Base-by-base conservation (phyloP, 35 echinoderm and acorn worm species). In the Stichopus chloronotus region DNA sequence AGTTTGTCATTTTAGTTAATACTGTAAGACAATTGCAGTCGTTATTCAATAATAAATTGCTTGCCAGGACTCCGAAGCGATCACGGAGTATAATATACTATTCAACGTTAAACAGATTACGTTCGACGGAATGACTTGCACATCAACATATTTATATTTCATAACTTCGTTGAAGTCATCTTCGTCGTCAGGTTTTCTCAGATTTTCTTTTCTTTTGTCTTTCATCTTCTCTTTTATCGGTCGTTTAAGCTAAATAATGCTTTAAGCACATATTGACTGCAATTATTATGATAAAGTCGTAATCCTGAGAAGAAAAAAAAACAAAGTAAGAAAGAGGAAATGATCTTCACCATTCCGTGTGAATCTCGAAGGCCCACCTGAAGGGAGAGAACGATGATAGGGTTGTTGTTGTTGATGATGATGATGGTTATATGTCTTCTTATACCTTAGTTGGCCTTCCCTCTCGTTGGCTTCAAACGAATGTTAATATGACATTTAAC, bases 401-500 rank as follows among this genome's bases (percentile, higher is more conserved):
- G 61, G 61, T 65, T 11, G 61, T 43, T 43, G 30, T 43, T 43
- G 1, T 43, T 43, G 30, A 43, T 43, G 30, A 43, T n/a, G n/a
- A 9, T 65, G 61, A 14, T 65, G 5, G 19, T 8, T 65, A 16
- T 65, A 17, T 19, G 19, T 65, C 19, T 8, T 19, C 12, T n/a
- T 74, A 72, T 4, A 74, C 69, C 14, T 10, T 61, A 61, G 59
- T 65, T 19, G 61, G 8, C 19, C 7, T 74, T n/a, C 69, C 69
- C 17, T 74, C 14, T 10, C 59, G 69, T 74, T 74, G 69, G 19
- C 69, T 14, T 74, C 17, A 14, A 74, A 74, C 69, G 22, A 74
- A 74, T 74, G 69, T 20, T 74, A 74, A 74, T 65, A 65, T 74
- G 69, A 74, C 69, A 74, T 20, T 19, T 74, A 20, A 74, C 69